Conservation (phyloP, 92 coral and sea anemone species). For the Palythoa caribaeorum region DNA sequence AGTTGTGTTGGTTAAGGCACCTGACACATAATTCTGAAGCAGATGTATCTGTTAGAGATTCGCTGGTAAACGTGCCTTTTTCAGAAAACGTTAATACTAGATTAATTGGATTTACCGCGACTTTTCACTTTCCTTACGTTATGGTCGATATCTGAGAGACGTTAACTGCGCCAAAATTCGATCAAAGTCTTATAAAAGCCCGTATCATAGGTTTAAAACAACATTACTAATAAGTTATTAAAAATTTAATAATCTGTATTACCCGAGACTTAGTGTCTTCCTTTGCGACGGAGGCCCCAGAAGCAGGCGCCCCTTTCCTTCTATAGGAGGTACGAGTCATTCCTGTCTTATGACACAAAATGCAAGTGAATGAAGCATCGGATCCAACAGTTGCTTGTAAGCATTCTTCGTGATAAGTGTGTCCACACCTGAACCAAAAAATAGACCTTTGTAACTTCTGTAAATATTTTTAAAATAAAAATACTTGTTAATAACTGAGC, state of each 20-base stretch:
- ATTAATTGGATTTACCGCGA: too few species aligned
- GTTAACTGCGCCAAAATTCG: too few species aligned
- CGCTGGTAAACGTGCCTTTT: too few species aligned
- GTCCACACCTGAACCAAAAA: constrained; percentile 74
- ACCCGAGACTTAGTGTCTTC: constrained; percentile 30
- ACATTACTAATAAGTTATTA: background rate
- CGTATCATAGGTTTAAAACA: background rate
- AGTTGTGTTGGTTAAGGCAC: too few species aligned
- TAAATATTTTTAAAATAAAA: background rate
- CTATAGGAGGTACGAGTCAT: constrained; percentile 70
- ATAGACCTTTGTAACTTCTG: background rate
- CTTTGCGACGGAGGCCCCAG: constrained; percentile 27
- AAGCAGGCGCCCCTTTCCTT: constrained; percentile 51
- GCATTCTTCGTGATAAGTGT: constrained; percentile 84
- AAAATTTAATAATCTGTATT: background rate
- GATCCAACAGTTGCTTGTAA: constrained; percentile 79
- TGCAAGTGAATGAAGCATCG: constrained; percentile 81
- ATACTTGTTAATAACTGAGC: too few species aligned
- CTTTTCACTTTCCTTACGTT: too few species aligned
- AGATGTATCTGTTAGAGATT: too few species aligned
- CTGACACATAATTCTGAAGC: too few species aligned
- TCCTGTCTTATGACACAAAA: constrained; percentile 88
- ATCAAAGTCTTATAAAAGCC: too few species aligned
- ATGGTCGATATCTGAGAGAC: too few species aligned
- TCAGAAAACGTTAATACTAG: too few species aligned